Evolutionary conservation across 2,797 vertebrate genomes (phyloP), one percentile per base, ranked within the genome.

Genomic region (Adrianichthys oophorus): DNA sequence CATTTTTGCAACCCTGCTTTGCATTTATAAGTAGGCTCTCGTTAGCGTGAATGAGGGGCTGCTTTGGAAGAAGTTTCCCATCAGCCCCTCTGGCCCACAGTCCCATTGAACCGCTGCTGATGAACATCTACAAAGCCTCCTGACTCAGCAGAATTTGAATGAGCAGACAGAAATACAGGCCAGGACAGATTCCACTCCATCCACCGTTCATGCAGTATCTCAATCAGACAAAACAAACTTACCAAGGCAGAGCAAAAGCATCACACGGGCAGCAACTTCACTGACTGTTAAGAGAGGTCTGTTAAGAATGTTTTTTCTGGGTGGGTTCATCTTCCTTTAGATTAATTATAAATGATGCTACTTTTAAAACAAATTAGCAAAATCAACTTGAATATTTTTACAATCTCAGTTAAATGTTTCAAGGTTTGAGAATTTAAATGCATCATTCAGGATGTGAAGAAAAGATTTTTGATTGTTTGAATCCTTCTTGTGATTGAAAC

Each of bases 121-220:
- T 70, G 55, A 78, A 74, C 76, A 80, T 82, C 82, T 78, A 85
- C 69, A 84, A 78, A 87, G 74, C 75, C 71, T 50, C 51, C 78
- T 82, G 85, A 88, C 76, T 86, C 87, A 90, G 86, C 88, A 90
- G 78, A 80, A 86, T 78, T 82, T 66, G 62, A 79, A 66, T 67
- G 44, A 59, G 56, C 78, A 61, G 67, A 73, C 63, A 48, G 52
- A 51, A 67, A 49, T 14, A 63, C 57, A 64, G 68, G 67, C 65
- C 68, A 67, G 66, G 59, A 45, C 32, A 5, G 15, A 67, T 71
- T 65, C 73, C 24, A 44, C 70, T 69, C 56, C 46, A 45, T 65
- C 55, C 66, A 67, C 57, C 59, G 76, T 68, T 82, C 67, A 47
- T 32, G 43, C 59, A 46, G 52, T 59, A 62, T 71, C 62, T 66